Evolutionary conservation across 2,797 vertebrate genomes (phyloP), one percentile per base, ranked within the genome.

Genomic region (Orestias chungarensis): DNA sequence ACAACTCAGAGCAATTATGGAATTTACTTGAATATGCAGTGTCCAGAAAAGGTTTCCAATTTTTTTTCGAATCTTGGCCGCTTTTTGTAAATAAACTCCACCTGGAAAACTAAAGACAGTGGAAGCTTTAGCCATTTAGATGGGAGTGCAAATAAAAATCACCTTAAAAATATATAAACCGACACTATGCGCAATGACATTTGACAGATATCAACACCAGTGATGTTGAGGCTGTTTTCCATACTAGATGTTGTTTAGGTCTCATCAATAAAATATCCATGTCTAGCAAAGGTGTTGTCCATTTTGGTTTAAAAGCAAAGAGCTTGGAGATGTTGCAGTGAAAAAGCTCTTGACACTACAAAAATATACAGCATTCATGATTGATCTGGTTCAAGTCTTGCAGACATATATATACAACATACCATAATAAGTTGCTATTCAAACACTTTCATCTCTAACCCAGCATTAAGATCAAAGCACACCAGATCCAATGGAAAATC

Each of bases 1-100:
- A 94, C 80, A 92, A 94, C 94, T 94, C 81, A 47, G 43, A 93
- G 94, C 94, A 94, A 93, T 92, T 93, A 89, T 89, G 74, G 80
- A 90, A 95, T 93, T 95, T 95, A 95, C 86, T 94, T 92, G 90
- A 69, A 82, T 86, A 89, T 89, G 66, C 83, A 87, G 69, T 88
- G 82, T 80, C 81, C 87, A 88, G 87, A 77, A 73, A 80, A 75
- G 70, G 85, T 86, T 84, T 85, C 85, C 83, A 70, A 76, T 33
- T 20, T 20, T 50, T 38, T 29, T 25, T 71, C 71, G 17, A 61
- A 69, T 82, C 70, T 62, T 29, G 23, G 71, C 71, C 77, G 76
- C 71, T 80, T 75, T 73, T 77, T 87, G 85, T 89, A 91, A 92
- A 93, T 86, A 93, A 86, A 82, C 78, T 69, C 67, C 71, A 65